phyloP scores from a whole-genome alignment of 2,113 vertebrate genomes.

The Clarias batrachus region DNA sequence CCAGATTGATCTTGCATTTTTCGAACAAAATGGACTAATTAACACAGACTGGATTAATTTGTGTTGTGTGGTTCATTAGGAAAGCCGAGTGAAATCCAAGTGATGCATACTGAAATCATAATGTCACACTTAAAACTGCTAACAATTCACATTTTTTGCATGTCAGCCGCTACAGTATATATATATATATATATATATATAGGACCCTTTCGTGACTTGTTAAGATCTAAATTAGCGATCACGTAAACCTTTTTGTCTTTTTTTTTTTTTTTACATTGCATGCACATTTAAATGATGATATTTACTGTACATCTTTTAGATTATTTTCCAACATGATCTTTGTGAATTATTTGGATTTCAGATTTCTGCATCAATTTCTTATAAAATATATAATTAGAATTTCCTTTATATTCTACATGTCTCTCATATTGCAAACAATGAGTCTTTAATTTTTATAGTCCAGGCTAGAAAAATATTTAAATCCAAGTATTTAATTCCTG shows the following conservation, averaged over 20 bases:
- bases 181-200: too few species aligned
- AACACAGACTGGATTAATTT: background rate
- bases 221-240: background rate
- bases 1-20: background rate
- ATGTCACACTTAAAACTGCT: background rate
- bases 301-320: background rate
- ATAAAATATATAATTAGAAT: background rate
- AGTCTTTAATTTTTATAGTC: background rate
- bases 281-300: background rate
- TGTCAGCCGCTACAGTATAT: background rate
- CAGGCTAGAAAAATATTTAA: background rate
- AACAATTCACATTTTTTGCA: background rate
- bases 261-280: background rate
- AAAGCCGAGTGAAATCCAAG: background rate
- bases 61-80: background rate
- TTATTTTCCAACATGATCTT: too few species aligned
- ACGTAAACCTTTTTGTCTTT: background rate
- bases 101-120: background rate
- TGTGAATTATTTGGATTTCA: background rate
- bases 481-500: background rate
- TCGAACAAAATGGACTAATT: background rate
- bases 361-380: background rate
- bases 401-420: background rate
- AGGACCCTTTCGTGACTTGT: background rate
- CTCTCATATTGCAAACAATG: background rate